phyloP scores from a whole-genome alignment of 2,888 invertebrate species.

The Fragum sueziense region DNA sequence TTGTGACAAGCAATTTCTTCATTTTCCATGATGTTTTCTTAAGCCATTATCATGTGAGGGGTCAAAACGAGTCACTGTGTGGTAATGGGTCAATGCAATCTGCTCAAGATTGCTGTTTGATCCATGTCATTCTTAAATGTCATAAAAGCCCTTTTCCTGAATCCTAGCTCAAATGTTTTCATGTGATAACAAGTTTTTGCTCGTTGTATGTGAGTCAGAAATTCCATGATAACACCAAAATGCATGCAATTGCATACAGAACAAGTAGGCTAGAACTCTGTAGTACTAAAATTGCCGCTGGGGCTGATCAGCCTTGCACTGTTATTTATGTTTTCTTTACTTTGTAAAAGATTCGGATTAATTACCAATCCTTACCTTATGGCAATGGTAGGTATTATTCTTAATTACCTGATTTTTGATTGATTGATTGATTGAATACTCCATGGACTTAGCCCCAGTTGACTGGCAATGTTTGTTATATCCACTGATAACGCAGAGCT shows the following conservation, averaged over 20 bases:
- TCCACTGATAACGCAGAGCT: no score
- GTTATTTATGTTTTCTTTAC: background rate
- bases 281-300: background rate
- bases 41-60: no score
- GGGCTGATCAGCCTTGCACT: no score
- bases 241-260: background rate
- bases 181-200: no score
- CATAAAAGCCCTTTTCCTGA: no score
- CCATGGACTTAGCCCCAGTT: background rate
- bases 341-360: background rate
- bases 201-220: background rate
- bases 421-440: no score
- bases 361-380: background rate
- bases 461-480: background rate
- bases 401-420: no score
- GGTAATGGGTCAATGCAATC: no score
- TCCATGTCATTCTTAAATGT: no score
- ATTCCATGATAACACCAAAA: background rate
- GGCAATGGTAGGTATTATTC: background rate
- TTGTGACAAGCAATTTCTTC: conserved; percentile 6
- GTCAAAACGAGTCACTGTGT: no score
- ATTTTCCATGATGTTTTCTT: background rate
- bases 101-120: no score
- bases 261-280: background rate
- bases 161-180: no score